Conservation (phyloP, 2,113 vertebrate species). For the Sylvietta virens region DNA sequence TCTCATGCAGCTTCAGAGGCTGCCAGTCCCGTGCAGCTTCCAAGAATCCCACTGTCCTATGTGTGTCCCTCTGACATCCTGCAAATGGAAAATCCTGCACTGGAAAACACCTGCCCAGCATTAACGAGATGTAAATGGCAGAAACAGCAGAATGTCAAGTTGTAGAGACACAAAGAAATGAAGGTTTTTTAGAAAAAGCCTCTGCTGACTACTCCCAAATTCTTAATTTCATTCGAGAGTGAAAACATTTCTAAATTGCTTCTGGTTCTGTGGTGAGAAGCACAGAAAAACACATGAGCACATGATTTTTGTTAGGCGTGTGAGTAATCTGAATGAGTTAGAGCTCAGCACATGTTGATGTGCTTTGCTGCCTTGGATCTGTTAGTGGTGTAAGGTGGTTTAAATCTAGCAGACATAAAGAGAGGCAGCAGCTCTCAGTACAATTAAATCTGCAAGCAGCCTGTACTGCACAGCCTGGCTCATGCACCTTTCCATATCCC, state of each 20-base stretch:
- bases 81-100: conserved; percentile 70
- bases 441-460: conserved; percentile 30
- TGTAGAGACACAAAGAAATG: conserved; percentile 58
- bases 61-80: conserved; percentile 73
- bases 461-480: not conserved
- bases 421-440: not conserved
- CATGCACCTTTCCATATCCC: not conserved
- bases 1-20: conserved; percentile 19
- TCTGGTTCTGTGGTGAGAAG: conserved; percentile 12
- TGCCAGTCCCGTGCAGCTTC: conserved; percentile 58
- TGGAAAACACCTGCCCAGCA: conserved; percentile 76
- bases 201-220: conserved; percentile 48
- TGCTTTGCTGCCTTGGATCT: conserved; percentile 36
- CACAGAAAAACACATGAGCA: not conserved
- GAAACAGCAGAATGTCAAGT: conserved; percentile 65
- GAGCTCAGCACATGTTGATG: not conserved
- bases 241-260: conserved; percentile 45
- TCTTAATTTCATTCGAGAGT: conserved; percentile 53
- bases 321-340: conserved; percentile 25
- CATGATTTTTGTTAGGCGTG: not conserved
- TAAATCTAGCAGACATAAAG: conserved; percentile 42
- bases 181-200: conserved; percentile 34
- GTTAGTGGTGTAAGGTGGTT: not conserved
- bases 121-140: conserved; percentile 73
- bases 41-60: conserved; percentile 66